phyloP scores from a whole-genome alignment of 2,113 vertebrate genomes.

The Motacilla alba region DNA sequence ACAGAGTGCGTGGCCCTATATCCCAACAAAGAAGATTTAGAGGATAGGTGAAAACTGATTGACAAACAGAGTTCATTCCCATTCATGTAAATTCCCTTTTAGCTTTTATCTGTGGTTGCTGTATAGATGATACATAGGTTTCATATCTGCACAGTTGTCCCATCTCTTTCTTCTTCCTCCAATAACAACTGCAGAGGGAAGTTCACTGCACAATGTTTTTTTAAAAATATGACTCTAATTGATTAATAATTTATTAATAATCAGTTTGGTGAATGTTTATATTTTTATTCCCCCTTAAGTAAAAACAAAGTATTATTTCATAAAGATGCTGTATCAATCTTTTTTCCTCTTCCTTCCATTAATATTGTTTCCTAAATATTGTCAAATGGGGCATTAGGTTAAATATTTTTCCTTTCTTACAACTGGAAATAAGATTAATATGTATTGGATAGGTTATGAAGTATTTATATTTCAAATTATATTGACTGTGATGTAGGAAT shows the following conservation, averaged over 20 bases:
- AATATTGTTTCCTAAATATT: background rate
- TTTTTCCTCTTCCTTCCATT: background rate
- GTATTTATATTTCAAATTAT: background rate
- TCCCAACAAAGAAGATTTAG: background rate
- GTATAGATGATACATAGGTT: background rate
- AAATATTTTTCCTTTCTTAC: background rate
- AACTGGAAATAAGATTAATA: background rate
- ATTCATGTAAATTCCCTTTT: background rate
- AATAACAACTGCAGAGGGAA: background rate
- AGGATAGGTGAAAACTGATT: background rate
- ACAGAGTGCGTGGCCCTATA: background rate
- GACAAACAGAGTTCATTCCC: background rate
- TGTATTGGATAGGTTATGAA: background rate
- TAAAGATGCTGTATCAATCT: background rate
- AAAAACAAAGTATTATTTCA: background rate
- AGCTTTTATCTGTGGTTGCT: background rate
- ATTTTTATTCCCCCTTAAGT: background rate
- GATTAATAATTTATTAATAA: too few species aligned
- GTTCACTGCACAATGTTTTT: background rate
- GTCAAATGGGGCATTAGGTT: background rate
- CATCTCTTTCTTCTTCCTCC: background rate
- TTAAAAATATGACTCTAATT: background rate
- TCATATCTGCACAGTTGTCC: background rate
- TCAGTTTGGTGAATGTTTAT: background rate
- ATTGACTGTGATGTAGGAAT: background rate